phyloP scores from a whole-genome alignment of 2,113 vertebrate genomes.

The Blennius ocellaris region DNA sequence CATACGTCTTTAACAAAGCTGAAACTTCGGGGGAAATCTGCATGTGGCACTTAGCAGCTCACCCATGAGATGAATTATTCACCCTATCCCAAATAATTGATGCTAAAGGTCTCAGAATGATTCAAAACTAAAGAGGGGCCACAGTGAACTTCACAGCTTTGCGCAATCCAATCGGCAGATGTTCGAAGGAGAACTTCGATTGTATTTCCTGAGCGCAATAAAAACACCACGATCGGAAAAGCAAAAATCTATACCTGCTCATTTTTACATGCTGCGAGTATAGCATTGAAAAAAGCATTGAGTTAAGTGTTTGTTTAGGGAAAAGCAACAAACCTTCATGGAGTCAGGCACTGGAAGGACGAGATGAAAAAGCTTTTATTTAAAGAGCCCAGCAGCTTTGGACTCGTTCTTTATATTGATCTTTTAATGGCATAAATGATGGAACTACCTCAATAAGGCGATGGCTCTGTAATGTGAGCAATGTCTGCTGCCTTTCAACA shows the following conservation, averaged over 20 bases:
- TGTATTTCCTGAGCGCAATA: conserved; percentile 20
- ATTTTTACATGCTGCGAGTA: neutral
- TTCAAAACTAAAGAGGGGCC: conserved; percentile 10
- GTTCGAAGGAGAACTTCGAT: conserved; percentile 8
- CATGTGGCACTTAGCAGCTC: conserved; percentile 40
- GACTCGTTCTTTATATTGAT: conserved; percentile 18
- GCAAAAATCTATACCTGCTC: too few relatives aligned
- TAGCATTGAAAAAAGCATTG: neutral
- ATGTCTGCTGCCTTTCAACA: neutral
- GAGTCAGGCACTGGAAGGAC: neutral
- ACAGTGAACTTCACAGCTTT: conserved; percentile 10
- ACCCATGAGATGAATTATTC: conserved; percentile 59
- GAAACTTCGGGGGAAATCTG: conserved; percentile 43
- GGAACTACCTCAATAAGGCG: conserved; percentile 22
- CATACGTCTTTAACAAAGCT: conserved; percentile 39
- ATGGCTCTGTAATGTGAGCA: neutral
- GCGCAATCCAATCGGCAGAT: conserved; percentile 25
- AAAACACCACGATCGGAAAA: conserved; percentile 3
- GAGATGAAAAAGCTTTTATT: neutral
- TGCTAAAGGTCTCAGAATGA: conserved; percentile 43
- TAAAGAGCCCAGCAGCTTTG: neutral
- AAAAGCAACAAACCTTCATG: neutral
- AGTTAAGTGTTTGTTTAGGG: neutral
- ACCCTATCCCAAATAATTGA: conserved; percentile 69
- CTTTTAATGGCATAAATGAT: conserved; percentile 14